Percentiles rank a stretch among this genome's conserved stretches.
These are phyloP conservation scores for Drosophila siamana DNA, from an alignment of 2,888 invertebrate species.

Conservation along the genomic window DNA sequence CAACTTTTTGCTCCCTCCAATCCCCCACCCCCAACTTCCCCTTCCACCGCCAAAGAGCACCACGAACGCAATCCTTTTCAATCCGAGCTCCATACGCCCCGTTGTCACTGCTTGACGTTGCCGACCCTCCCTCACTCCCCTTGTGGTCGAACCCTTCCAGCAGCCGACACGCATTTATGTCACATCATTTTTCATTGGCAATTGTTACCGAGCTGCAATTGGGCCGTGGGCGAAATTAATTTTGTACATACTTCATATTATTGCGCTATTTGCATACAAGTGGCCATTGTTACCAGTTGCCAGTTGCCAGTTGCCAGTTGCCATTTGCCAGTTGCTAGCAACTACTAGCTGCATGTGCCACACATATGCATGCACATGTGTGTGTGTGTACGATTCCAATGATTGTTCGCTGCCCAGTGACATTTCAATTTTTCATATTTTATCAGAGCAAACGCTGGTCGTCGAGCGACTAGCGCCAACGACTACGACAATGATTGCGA, in stretches of 20 bases:
- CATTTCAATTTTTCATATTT: constrained; percentile 76
- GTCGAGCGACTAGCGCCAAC: constrained; percentile 22
- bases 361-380: background rate
- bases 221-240: constrained; percentile 69
- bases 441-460: constrained; percentile 64
- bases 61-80: constrained; percentile 10
- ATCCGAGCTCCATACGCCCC: background rate
- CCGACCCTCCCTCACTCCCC: background rate
- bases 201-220: constrained; percentile 75
- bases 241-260: constrained; percentile 80
- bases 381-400: constrained; percentile 40
- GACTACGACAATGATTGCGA: constrained; percentile 25
- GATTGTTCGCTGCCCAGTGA: constrained; percentile 66
- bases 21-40: too few relatives aligned
- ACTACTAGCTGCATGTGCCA: constrained; percentile 9
- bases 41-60: too few relatives aligned
- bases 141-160: background rate
- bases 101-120: background rate
- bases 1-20: constrained; percentile 54
- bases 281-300: constrained; percentile 66
- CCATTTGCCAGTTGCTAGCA: constrained; percentile 5
- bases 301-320: constrained; percentile 32
- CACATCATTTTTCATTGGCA: constrained; percentile 82
- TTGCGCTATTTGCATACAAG: constrained; percentile 75
- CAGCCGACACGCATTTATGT: constrained; percentile 62